Base-by-base conservation (phyloP, 2,888 invertebrate species). In the Cartodere bifasciata region DNA sequence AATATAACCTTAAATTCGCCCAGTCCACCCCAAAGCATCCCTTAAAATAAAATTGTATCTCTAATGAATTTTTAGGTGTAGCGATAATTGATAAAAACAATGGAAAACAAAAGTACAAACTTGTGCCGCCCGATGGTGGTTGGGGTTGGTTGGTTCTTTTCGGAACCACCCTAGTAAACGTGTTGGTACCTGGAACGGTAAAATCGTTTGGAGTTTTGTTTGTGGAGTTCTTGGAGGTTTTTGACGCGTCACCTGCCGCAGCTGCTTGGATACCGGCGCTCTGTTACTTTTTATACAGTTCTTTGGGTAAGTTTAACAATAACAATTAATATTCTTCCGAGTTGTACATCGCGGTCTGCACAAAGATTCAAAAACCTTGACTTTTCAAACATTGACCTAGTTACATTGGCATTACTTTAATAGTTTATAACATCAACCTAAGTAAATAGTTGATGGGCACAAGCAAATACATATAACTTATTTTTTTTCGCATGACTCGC, bases 191-290 rank as follows among this genome's bases (percentile, higher is more conserved):
- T 4, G 87, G 87, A 21, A 85, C 83, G 1, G 78, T 87, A 27
- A 87, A 87, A 56, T 86, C 86, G 3, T 87, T 87, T 49, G 87
- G 88, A 9, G 85, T 88, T 0, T 62, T 88, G 1, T 74, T 85
- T 48, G 75, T 84, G 21, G 86, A 85, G 51, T 84, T 87, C 56
- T 64, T 81, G 36, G 79, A 82, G 43, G 80, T 78, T 12, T 87
- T 86, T 52, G 55, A 82, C 3, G 70, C 82, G 0, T 70, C 78
- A 2, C 71, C 78, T 1, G 68, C 81, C 0, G 70, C 75, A 5
- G 82, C 84, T 0, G 75, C 83, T 1, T 85, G 84, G 66, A 83
- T 87, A 44, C 85, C 85, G n/a, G 83, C 86, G 0, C 58, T 87
- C 4, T 86, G 86, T 50, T 87, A 87, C 55, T 87, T 86, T 56